phyloP scores from a whole-genome alignment of 2,888 invertebrate genomes.

The Nephrocerus scutellatus region DNA sequence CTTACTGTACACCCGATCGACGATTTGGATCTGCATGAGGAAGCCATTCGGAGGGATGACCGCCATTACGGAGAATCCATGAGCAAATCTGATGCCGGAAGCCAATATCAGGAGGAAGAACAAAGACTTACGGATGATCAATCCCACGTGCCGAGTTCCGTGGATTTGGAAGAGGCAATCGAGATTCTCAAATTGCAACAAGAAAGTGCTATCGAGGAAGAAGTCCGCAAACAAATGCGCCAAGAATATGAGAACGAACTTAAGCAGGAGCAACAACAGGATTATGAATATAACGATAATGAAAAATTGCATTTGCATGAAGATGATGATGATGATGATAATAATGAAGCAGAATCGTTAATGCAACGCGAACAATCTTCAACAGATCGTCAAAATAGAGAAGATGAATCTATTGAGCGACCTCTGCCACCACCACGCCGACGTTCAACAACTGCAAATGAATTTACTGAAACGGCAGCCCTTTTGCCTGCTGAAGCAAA shows the following conservation, averaged over 20 bases:
- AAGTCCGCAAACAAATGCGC: slow-evolving; percentile 1
- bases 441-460: slow-evolving; percentile 35
- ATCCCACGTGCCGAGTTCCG: slow-evolving; percentile 35
- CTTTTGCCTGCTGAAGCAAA: slow-evolving; percentile 11
- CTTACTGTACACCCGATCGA: slow-evolving; percentile 61
- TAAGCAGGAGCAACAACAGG: slow-evolving; percentile 6
- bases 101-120: slow-evolving; percentile 23
- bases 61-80: slow-evolving; percentile 19
- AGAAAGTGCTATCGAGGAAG: slow-evolving; percentile 26
- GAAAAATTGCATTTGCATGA: no score
- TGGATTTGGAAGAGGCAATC: slow-evolving; percentile 37
- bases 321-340: slow-evolving; percentile 15
- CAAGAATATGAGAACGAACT: slow-evolving; percentile 20
- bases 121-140: slow-evolving; percentile 29
- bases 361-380: slow-evolving; percentile 1
- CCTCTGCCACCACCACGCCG: slow-evolving; percentile 40
- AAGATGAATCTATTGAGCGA: slow-evolving; percentile 14
- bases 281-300: no score
- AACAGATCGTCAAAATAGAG: slow-evolving; percentile 4
- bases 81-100: slow-evolving; percentile 23
- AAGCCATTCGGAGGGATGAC: slow-evolving; percentile 27
- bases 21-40: slow-evolving; percentile 46
- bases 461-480: slow-evolving; percentile 18
- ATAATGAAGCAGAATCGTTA: slow-evolving; percentile 6
- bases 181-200: slow-evolving; percentile 25